These are phyloP conservation scores for Cataglyphis cursor DNA, from an alignment of 2,888 invertebrate genomes.

Conservation along the genomic window DNA sequence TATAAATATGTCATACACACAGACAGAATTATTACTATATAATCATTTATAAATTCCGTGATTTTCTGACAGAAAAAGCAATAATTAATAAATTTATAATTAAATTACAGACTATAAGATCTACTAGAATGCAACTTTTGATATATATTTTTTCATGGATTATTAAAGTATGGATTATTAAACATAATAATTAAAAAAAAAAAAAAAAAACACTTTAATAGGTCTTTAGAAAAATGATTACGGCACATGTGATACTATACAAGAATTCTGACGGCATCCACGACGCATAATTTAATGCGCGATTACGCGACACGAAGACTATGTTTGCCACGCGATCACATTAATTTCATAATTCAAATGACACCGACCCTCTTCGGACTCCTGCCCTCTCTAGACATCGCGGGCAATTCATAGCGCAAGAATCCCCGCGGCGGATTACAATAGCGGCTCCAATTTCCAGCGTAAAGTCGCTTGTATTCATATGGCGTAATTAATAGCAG, in stretches of 20 bases:
- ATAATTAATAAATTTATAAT: neutral
- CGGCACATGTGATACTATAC: neutral
- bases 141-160: neutral
- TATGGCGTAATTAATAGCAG: constrained; percentile 41
- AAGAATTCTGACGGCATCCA: constrained; percentile 4
- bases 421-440: constrained; percentile 49
- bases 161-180: neutral
- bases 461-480: constrained; percentile 36
- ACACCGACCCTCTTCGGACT: constrained; percentile 19
- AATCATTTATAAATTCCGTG: neutral
- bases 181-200: neutral
- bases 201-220: neutral
- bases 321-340: constrained; percentile 40
- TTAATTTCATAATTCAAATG: constrained; percentile 68
- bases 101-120: neutral
- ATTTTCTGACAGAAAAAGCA: neutral
- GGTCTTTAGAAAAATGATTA: neutral
- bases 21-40: neutral
- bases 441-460: constrained; percentile 51
- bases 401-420: constrained; percentile 65
- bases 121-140: neutral
- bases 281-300: constrained; percentile 25
- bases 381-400: constrained; percentile 16
- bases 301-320: constrained; percentile 36
- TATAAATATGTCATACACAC: neutral